Evolutionary conservation across 1,140 invertebrate genomes (phyloP).

Genomic region (Zaprionus africanus): DNA sequence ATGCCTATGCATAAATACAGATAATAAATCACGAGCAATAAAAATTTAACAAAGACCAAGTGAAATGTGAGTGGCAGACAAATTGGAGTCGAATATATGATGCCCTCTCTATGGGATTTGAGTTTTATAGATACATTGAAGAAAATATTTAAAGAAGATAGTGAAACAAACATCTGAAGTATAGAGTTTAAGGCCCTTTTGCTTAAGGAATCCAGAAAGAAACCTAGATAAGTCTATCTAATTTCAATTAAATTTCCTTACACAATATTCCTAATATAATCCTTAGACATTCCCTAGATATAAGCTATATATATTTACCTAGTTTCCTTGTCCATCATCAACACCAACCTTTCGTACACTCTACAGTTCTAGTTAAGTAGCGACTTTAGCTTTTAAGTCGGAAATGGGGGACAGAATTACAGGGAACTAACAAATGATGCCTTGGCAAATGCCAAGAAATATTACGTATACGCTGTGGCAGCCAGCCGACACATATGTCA

Average conservation of each 20-base stretch:
- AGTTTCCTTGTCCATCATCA: background rate
- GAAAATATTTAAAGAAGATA: too few species aligned
- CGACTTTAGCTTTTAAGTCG: conserved; percentile 19
- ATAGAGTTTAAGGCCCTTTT: too few species aligned
- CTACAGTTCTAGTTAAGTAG: background rate
- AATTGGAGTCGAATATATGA: background rate
- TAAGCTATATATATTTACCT: background rate
- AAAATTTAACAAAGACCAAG: conserved; percentile 31
- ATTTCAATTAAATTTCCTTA: too few species aligned
- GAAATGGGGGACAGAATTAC: background rate
- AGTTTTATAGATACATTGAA: too few species aligned
- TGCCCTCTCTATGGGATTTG: background rate
- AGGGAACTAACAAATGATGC: conserved; percentile 75
- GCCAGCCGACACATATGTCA: conserved; percentile 60
- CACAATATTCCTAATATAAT: too few species aligned
- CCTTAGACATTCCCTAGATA: background rate
- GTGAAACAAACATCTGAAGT: too few species aligned
- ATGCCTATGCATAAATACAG: conserved; percentile 65
- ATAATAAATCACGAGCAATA: conserved; percentile 75
- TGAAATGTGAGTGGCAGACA: background rate
- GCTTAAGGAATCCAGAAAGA: too few species aligned
- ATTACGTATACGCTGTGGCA: conserved; percentile 45
- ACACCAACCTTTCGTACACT: background rate
- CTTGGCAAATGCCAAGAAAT: conserved; percentile 46
- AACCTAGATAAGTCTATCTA: too few species aligned